These are phyloP conservation scores for Dromius quadrimaculatus DNA, from an alignment of 2,888 invertebrate genomes.

Conservation along the genomic window DNA sequence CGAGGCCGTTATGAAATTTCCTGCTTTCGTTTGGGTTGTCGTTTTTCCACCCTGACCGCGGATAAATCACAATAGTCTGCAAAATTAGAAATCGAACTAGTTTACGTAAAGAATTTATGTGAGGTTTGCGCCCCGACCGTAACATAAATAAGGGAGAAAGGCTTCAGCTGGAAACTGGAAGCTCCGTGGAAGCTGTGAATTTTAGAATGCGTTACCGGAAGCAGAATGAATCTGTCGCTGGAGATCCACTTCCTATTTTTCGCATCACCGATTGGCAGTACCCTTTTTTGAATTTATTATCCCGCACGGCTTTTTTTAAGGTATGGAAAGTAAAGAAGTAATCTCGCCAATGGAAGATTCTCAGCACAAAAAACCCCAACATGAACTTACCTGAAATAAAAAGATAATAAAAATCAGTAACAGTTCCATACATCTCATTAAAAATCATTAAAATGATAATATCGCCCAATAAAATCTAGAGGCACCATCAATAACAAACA, in stretches of 20 bases:
- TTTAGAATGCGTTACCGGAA: constrained; percentile 54
- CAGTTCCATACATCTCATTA: background rate
- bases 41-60: constrained; percentile 25
- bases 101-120: constrained; percentile 53
- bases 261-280: constrained; percentile 56
- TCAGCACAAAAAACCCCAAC: no score
- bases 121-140: constrained; percentile 43
- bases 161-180: background rate
- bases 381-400: constrained; percentile 31
- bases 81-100: constrained; percentile 53
- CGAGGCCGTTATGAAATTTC: constrained; percentile 21
- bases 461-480: background rate
- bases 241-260: constrained; percentile 58
- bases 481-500: constrained; percentile 17
- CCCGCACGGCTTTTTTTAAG: no score
- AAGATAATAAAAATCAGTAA: constrained; percentile 20
- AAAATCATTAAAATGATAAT: constrained; percentile 17
- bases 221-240: constrained; percentile 60
- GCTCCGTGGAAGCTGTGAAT: background rate
- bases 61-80: constrained; percentile 49
- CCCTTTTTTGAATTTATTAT: no score
- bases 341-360: no score
- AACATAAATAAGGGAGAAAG: constrained; percentile 47
- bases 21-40: background rate
- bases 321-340: no score